phyloP scores from a whole-genome alignment of 2,113 vertebrate genomes.

The Zosterops lateralis region DNA sequence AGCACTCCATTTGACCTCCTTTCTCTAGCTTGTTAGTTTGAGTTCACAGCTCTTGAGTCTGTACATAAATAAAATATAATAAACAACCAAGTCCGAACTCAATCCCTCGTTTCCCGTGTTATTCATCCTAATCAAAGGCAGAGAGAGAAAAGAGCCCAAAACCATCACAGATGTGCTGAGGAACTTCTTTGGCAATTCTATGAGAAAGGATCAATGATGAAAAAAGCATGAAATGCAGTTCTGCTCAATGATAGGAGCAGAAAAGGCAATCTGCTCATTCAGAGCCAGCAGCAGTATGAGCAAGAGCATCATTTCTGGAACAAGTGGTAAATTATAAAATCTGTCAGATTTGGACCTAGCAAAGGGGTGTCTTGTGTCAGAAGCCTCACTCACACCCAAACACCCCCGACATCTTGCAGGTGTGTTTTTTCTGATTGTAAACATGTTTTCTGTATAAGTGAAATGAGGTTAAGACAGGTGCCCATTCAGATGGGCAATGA shows the following conservation, averaged over 20 bases:
- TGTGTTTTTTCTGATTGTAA: neutral
- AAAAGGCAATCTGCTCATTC: neutral
- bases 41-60: too few relatives aligned
- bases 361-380: neutral
- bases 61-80: too few relatives aligned
- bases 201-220: neutral
- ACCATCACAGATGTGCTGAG: neutral
- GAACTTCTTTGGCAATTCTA: neutral
- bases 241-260: neutral
- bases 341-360: neutral
- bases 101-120: too few relatives aligned
- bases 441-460: neutral
- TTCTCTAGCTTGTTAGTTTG: too few relatives aligned
- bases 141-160: too few relatives aligned
- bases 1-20: too few relatives aligned
- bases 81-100: too few relatives aligned
- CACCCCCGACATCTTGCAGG: neutral
- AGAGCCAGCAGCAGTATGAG: neutral
- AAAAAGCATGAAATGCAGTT: neutral
- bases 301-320: neutral
- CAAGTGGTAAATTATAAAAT: neutral
- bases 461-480: neutral
- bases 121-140: too few relatives aligned
- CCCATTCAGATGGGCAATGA: neutral
- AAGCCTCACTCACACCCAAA: neutral